These are phyloP conservation scores for Alectoris magna DNA, from an alignment of 2,797 vertebrate species.

Conservation along the genomic window DNA sequence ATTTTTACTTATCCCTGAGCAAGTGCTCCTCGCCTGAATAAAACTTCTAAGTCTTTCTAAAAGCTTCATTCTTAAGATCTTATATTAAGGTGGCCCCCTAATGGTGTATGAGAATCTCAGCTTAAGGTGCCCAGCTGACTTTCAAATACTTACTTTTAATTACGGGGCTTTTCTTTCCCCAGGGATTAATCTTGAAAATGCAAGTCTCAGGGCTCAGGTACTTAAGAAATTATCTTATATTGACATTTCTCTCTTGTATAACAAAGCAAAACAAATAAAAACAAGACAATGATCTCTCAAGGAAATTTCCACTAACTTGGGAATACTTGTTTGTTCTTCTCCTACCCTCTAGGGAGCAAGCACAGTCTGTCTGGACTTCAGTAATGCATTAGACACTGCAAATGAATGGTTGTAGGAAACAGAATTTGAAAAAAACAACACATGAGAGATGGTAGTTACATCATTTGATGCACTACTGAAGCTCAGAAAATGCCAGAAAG, in stretches of 20 bases:
- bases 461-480: neutral
- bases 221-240: neutral
- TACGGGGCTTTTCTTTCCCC: conserved; percentile 10
- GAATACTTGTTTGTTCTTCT: neutral
- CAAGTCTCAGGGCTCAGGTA: neutral
- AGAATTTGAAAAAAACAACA: neutral
- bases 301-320: neutral
- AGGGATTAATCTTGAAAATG: conserved; percentile 21
- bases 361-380: neutral
- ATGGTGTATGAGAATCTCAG: conserved; percentile 25
- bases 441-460: neutral
- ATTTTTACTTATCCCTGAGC: conserved; percentile 48
- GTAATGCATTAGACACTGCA: neutral
- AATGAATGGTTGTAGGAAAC: neutral
- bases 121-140: conserved; percentile 49
- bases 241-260: neutral
- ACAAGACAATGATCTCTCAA: neutral
- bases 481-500: neutral
- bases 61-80: conserved; percentile 43
- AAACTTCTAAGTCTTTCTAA: conserved; percentile 28
- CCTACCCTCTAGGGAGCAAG: neutral
- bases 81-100: conserved; percentile 40
- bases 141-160: conserved; percentile 45
- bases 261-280: conserved; percentile 13
- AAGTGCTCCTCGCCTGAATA: conserved; percentile 13